Conservation (phyloP, 1,140 invertebrate species). For the Zaprionus camerounensis region DNA sequence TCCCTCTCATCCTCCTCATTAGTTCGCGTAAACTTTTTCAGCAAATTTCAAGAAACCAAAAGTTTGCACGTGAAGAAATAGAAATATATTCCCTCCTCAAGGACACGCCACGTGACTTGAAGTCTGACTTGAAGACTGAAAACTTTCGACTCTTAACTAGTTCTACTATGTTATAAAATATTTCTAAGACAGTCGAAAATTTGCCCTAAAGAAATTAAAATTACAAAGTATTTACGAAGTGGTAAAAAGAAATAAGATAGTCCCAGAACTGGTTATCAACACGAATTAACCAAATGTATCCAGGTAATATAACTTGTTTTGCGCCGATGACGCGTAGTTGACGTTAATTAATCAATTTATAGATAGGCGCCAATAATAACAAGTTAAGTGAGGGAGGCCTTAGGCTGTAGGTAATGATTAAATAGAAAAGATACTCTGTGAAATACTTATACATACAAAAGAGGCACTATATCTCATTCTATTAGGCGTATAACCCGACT, state of each 20-base stretch:
- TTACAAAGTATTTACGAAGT: background rate
- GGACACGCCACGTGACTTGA: constrained; percentile 42
- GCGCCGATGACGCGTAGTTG: background rate
- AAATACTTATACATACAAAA: too few species aligned
- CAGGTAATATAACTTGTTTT: background rate
- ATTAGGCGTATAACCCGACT: too few species aligned
- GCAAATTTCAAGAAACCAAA: constrained; percentile 16
- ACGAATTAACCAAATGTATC: background rate
- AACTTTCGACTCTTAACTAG: constrained; percentile 29
- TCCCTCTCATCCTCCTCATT: background rate
- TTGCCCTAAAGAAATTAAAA: constrained; percentile 25
- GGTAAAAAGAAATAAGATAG: background rate
- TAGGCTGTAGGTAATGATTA: background rate
- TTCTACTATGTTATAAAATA: constrained; percentile 17
- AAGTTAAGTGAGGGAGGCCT: background rate
- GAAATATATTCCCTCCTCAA: constrained; percentile 24
- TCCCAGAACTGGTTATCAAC: background rate
- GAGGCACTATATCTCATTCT: too few species aligned
- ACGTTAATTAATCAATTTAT: background rate
- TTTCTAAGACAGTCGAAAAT: background rate
- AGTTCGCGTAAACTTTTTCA: constrained; percentile 9
- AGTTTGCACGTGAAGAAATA: constrained; percentile 14
- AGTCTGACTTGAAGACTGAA: constrained; percentile 23
- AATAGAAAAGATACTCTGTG: too few species aligned
- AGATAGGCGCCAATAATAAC: background rate